Evolutionary conservation across 2,113 vertebrate species (phyloP).

Genomic region (Cinclus cinclus): DNA sequence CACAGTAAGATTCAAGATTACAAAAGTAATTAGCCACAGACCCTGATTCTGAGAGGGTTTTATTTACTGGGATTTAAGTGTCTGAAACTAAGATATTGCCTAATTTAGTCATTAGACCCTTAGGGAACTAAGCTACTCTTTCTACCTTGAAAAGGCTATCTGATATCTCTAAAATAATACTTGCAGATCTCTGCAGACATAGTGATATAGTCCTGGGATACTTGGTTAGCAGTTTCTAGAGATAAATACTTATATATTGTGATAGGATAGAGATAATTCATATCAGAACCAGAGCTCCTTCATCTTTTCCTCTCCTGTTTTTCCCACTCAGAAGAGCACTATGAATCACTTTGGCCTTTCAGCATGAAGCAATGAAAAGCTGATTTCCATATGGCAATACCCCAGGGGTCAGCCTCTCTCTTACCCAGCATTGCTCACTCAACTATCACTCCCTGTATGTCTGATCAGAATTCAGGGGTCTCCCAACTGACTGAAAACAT

Average conservation of each 20-base stretch:
- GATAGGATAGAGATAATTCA: neutral
- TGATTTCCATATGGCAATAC: neutral
- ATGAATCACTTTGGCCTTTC: slow-evolving; percentile 2
- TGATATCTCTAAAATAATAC: neutral
- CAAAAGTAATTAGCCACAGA: slow-evolving; percentile 18
- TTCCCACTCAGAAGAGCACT: neutral
- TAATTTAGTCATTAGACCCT: neutral
- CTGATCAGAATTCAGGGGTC: neutral
- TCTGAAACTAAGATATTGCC: neutral
- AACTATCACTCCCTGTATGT: neutral
- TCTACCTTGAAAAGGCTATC: neutral
- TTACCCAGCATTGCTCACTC: neutral
- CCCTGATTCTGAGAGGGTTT: neutral
- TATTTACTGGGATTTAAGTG: neutral
- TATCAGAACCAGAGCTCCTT: neutral
- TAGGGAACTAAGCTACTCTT: neutral
- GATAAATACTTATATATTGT: neutral
- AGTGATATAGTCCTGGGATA: neutral
- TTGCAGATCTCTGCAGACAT: neutral
- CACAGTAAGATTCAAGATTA: neutral
- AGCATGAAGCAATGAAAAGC: neutral
- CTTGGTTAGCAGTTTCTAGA: neutral
- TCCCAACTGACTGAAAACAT: neutral
- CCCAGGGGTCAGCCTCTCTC: neutral
- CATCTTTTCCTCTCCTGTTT: neutral